A percentile compares a stretch with the other conserved stretches of the same genome.
phyloP scores from a whole-genome alignment of 2,113 vertebrate genomes.

The Heterochromis multidens region DNA sequence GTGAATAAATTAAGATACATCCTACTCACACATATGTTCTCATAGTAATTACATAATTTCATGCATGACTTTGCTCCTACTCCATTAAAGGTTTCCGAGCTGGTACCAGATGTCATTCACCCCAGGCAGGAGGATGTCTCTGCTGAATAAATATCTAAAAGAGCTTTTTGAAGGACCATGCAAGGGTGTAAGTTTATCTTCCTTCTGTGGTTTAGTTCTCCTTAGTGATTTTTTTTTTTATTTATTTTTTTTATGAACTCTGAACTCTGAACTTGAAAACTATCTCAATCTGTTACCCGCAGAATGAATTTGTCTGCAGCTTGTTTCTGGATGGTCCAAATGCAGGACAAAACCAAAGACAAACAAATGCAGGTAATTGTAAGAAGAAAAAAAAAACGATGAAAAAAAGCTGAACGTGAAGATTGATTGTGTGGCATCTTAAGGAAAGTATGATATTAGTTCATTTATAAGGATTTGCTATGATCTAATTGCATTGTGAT shows the following conservation, averaged over 20 bases:
- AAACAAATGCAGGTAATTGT: slow-evolving; percentile 20
- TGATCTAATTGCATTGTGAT: not conserved
- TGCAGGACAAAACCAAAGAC: not conserved
- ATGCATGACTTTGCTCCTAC: not conserved
- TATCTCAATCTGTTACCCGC: slow-evolving; percentile 14
- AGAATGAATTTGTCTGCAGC: slow-evolving; percentile 83
- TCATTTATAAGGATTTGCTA: not conserved
- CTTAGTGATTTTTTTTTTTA: not conserved
- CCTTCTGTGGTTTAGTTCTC: not conserved
- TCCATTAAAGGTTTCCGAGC: slow-evolving; percentile 78
- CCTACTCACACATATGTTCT: not conserved
- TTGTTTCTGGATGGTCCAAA: slow-evolving; percentile 82
- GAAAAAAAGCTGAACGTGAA: not conserved
- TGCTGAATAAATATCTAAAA: slow-evolving; percentile 82
- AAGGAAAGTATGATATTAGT: not conserved
- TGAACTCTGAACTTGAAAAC: not conserved
- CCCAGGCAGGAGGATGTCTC: slow-evolving; percentile 70
- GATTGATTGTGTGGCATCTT: not conserved
- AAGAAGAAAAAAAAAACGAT: not conserved
- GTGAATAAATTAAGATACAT: slow-evolving; percentile 6
- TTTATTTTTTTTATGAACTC: too few relatives aligned
- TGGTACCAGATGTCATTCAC: slow-evolving; percentile 76
- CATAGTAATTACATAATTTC: not conserved
- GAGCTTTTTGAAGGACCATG: slow-evolving; percentile 79
- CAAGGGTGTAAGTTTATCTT: slow-evolving; percentile 62